Evolutionary conservation across 2,797 vertebrate genomes (phyloP).

Genomic region (Dendrocincla tyrannina): DNA sequence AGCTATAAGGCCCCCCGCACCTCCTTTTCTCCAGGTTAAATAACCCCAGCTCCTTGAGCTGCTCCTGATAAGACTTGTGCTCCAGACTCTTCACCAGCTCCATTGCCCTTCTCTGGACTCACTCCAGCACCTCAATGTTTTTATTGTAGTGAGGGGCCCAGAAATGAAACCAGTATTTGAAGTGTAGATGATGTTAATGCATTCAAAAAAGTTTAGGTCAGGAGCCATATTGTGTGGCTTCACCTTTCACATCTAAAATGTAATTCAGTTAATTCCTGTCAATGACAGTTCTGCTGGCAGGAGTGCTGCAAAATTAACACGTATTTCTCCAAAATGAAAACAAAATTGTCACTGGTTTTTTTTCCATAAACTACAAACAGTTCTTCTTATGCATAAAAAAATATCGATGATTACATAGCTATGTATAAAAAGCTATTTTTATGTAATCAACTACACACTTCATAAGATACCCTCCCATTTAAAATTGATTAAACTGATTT

Average conservation of each 20-base stretch:
- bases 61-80: background rate
- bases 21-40: background rate
- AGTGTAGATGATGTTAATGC: background rate
- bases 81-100: background rate
- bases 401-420: background rate
- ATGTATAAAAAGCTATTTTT: slow-evolving; percentile 52
- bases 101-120: background rate
- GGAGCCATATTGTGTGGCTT: background rate
- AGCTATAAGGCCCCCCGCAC: rapidly evolving
- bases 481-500: background rate
- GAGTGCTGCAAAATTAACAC: background rate
- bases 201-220: background rate
- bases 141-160: background rate
- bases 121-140: background rate
- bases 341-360: background rate
- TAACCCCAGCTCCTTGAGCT: background rate
- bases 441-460: background rate
- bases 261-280: background rate
- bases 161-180: background rate
- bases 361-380: background rate
- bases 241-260: background rate
- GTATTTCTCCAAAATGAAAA: background rate
- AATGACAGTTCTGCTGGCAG: background rate
- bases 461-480: background rate
- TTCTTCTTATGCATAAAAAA: slow-evolving; percentile 18